Percentiles rank a stretch among this genome's conserved stretches.
Conservation (phyloP, 1,140 invertebrate species). For the Ceratitis capitata region DNA sequence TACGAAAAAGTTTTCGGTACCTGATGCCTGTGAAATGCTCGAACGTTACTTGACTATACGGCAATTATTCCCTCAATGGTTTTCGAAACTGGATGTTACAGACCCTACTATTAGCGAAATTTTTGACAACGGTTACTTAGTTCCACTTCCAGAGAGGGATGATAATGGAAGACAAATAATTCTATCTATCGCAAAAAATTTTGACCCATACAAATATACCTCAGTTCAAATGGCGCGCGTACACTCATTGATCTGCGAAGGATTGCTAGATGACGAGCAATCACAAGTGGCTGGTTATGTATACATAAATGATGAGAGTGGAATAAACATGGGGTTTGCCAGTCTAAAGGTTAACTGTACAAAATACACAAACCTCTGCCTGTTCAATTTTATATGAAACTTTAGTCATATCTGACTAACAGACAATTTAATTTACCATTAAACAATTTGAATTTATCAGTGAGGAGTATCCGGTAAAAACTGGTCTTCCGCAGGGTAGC, state of each 20-base stretch:
- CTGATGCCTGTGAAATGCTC: conserved; percentile 84
- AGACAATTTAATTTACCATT: too few species aligned
- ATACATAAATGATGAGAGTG: conserved; percentile 85
- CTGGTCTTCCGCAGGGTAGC: too few species aligned
- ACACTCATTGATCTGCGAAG: conserved; percentile 80
- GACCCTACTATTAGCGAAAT: conserved; percentile 79
- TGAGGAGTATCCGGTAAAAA: too few species aligned
- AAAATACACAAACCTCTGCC: too few species aligned
- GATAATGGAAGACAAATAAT: conserved; percentile 78
- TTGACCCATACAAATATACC: conserved; percentile 79
- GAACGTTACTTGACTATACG: conserved; percentile 85
- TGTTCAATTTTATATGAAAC: too few species aligned
- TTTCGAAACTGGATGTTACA: conserved; percentile 77
- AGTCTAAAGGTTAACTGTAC: too few species aligned
- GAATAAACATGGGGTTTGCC: conserved; percentile 82
- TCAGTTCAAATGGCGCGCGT: conserved; percentile 80
- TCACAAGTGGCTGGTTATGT: conserved; percentile 82
- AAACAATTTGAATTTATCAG: too few species aligned
- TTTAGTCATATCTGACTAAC: too few species aligned
- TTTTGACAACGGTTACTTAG: conserved; percentile 81
- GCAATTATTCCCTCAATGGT: conserved; percentile 84
- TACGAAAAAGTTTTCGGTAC: conserved; percentile 86
- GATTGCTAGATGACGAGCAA: conserved; percentile 81
- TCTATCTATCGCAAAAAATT: conserved; percentile 76
- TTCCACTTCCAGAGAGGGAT: conserved; percentile 80